Conservation (phyloP, 2,888 invertebrate genomes). For the Bombylius discolor region DNA sequence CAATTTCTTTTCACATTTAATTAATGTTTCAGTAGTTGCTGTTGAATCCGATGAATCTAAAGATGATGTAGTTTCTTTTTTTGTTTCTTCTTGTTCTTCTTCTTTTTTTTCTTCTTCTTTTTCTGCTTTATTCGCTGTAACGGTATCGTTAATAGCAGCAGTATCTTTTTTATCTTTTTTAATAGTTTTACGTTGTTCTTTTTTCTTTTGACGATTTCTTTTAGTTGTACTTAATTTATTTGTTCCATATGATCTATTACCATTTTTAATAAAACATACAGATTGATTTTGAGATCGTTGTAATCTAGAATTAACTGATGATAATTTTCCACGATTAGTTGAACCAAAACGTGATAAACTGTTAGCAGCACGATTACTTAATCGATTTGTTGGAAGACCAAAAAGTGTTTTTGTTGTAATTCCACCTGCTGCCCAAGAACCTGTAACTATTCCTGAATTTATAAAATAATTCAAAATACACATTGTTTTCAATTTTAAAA, state of each 20-base stretch:
- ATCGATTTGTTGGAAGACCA: constrained; percentile 17
- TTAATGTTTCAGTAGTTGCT: background rate
- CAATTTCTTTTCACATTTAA: background rate
- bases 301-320: constrained; percentile 14
- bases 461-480: constrained; percentile 18
- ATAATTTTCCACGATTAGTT: constrained; percentile 11
- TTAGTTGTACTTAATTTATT: constrained; percentile 15
- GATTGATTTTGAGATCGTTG: constrained; percentile 15
- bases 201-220: constrained; percentile 16
- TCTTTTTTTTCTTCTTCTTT: background rate
- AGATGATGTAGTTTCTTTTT: background rate
- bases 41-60: background rate
- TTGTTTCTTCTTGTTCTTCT: constrained; percentile 4
- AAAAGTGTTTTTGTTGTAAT: constrained; percentile 16
- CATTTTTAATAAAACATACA: constrained; percentile 9
- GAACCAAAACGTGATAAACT: constrained; percentile 8
- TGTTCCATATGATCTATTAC: constrained; percentile 12
- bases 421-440: constrained; percentile 21
- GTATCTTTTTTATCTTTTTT: constrained; percentile 6
- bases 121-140: background rate
- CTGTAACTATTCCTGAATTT: constrained; percentile 25
- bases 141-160: too few species aligned
- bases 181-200: constrained; percentile 10
- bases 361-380: constrained; percentile 15
- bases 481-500: constrained; percentile 12